Evolutionary conservation across 2,797 vertebrate species (phyloP), one percentile per base, ranked within the genome.

Genomic region (Potorous gilbertii): DNA sequence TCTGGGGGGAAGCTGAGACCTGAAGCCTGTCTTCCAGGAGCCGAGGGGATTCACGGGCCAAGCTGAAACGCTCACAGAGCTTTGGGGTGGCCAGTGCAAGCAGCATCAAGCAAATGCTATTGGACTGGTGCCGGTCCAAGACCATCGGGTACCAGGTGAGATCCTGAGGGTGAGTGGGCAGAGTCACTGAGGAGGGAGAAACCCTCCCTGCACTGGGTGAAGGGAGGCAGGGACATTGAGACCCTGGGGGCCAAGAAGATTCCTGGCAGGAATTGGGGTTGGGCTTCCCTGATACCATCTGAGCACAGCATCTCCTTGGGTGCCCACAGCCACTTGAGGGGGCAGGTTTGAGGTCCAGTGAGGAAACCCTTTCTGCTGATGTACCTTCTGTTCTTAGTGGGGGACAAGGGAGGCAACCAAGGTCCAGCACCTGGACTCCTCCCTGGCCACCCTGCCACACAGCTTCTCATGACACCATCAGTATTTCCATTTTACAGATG

Each of bases 51-150:
- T 97, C 98, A 18, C 99, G 99, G 97, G 99, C 99, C 50, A 99
- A 99, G 97, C 99, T 99, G 98, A 99, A 99, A 97, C 99, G 99
- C 55, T 99, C 99, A 0, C 99, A 99, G 98, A 99, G 99, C 96
- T 99, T 99, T 4, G 99, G 99, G 0, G 98, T 99, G 52, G 99
- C 99, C 97, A 99, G 99, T 0, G 99, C 99, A 96, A 99, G 99
- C 94, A 99, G 99, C 90, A 99, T 99, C 92, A 99, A 99, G 97
- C 99, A 99, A 98, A 99, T 99, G 94, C 99, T 99, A 3, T 97
- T 99, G 90, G 99, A 99, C 91, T 99, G 99, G 99, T 99, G 99
- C 97, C 99, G 99, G 90, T 99, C 99, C 52, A 99, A 99, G 98
- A 99, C 99, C 5, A 98, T 99, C 0, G 99, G 99, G 96, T 99